Conservation (phyloP, 2,888 invertebrate species). For the Troilus luridus region DNA sequence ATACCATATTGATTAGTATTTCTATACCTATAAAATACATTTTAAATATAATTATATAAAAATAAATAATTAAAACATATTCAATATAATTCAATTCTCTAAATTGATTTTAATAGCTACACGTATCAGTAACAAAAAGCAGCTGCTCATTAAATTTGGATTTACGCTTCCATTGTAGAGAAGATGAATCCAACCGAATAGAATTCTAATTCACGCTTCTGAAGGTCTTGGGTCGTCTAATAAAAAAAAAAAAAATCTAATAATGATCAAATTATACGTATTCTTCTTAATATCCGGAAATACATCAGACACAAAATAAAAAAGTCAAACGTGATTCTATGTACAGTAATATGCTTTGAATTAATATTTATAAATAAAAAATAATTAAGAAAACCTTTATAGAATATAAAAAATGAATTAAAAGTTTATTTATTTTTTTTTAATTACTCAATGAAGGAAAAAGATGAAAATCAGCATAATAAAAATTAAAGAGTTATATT, state of each 20-base stretch:
- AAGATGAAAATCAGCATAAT: too few species aligned
- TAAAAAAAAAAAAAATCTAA: neutral
- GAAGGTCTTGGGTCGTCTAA: neutral
- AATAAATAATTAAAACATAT: too few species aligned
- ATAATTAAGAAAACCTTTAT: neutral
- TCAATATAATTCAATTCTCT: too few species aligned
- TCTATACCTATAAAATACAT: too few species aligned
- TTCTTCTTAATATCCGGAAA: conserved; percentile 7
- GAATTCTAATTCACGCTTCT: neutral
- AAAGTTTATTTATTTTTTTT: neutral
- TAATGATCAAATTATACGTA: neutral
- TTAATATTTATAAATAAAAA: neutral
- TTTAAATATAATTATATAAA: too few species aligned
- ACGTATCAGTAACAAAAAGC: neutral
- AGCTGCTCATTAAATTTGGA: neutral
- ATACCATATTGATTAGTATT: too few species aligned
- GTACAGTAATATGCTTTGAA: too few species aligned
- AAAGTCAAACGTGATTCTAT: neutral
- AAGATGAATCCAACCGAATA: neutral
- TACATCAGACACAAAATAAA: neutral
- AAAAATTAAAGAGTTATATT: too few species aligned
- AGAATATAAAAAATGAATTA: neutral
- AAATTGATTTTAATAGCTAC: neutral
- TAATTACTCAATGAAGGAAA: neutral
- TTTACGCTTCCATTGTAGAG: neutral